Evolutionary conservation across 2,888 invertebrate genomes (phyloP).

Genomic region (Teinopalpus imperialis): DNA sequence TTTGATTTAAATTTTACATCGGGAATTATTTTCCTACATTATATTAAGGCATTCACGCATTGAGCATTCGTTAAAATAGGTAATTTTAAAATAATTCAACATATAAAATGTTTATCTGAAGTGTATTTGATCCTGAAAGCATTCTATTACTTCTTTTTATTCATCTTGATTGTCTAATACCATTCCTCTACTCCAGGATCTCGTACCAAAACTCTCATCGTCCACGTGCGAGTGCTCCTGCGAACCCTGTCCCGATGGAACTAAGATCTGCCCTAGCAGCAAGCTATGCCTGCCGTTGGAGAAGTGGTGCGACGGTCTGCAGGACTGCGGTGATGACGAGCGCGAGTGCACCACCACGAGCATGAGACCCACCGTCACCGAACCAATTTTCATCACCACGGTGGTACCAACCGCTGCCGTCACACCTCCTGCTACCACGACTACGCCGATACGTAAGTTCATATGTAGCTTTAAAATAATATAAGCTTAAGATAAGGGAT

Average conservation of each 20-base stretch:
- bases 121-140: too few species aligned
- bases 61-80: too few species aligned
- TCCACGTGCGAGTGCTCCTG: conserved; percentile 87
- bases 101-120: too few species aligned
- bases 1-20: too few species aligned
- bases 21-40: too few species aligned
- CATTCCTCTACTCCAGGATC: conserved; percentile 67
- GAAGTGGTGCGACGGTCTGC: conserved; percentile 91
- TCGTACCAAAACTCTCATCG: conserved; percentile 81
- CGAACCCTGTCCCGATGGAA: conserved; percentile 85
- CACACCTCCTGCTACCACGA: conserved; percentile 37
- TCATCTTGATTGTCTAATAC: too few species aligned
- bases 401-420: conserved; percentile 42
- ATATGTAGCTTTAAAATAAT: not conserved
- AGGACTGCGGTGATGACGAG: conserved; percentile 93
- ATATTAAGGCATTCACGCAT: too few species aligned
- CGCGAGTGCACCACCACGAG: conserved; percentile 73
- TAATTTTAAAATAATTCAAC: too few species aligned
- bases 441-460: conserved; percentile 34
- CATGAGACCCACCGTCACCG: conserved; percentile 39
- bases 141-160: too few species aligned
- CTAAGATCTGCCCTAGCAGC: conserved; percentile 87
- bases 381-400: conserved; percentile 38
- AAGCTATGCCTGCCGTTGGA: conserved; percentile 86
- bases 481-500: too few species aligned